Evolutionary conservation across 2,888 invertebrate genomes (phyloP), one percentile per base, ranked within the genome.

Genomic region (Phortica magna): DNA sequence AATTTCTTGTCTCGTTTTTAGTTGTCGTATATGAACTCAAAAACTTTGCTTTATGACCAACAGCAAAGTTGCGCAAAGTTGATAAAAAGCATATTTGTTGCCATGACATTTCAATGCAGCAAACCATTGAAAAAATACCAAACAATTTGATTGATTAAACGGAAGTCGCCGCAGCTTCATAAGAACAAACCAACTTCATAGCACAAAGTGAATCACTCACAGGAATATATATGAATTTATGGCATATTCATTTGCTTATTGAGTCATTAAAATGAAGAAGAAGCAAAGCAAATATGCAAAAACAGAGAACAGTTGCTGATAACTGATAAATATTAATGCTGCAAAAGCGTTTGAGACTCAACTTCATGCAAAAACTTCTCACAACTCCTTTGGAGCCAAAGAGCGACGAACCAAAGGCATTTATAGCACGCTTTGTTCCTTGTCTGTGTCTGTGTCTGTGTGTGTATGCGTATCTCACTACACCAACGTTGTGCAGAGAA

Each of bases 281-380:
- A 6, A 59, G 42, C 59, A 76, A 72, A 55, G 68, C 39, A 17
- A 75, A 71, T 48, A 73, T 31, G 42, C 12, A 64, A 53, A 22
- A 39, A 81, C 76, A 77, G 72, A 71, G 73, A 84, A 80, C 75
- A 17, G n/a, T 57, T 7, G 77, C 76, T 86, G 88, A 88, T 85
- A 82, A 83, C 86, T 85, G 89, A 85, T 85, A 85, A 85, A 85
- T 85, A 85, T 85, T 88, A 85, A 85, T 85, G 85, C 84, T 80
- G 77, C 83, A 86, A 88, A 85, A 88, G 88, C 86, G 89, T 80
- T 39, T 42, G 19, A 31, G 39, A 22, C 64, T 39, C 64, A 64
- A 64, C 39, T 64, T 9, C 12, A 59, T n/a, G 89, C 83, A 88
- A 71, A 87, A 84, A 88, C 88, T 87, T 87, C 85, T 88, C 67